Percentiles rank a stretch among this genome's conserved stretches.
Conservation (phyloP, 2,797 vertebrate genomes). For the Protosalanx chinensis region DNA sequence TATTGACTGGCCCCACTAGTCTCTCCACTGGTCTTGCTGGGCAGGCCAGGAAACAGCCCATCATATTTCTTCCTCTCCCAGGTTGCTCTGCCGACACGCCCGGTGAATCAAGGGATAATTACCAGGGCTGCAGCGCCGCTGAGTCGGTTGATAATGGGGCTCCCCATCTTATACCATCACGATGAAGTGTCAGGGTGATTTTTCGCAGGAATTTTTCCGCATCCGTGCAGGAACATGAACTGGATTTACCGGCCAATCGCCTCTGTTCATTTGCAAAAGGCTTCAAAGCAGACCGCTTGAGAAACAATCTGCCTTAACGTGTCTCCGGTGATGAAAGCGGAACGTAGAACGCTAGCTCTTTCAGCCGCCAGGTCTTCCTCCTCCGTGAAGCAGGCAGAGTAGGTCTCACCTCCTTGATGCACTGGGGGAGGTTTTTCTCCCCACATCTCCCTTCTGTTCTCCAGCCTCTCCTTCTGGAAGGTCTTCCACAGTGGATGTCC, state of each 20-base stretch:
- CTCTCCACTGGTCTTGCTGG: constrained; percentile 69
- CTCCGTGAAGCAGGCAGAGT: constrained; percentile 17
- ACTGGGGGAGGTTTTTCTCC: constrained; percentile 18
- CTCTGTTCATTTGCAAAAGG: constrained; percentile 1
- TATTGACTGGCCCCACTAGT: constrained; percentile 76
- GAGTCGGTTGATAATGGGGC: constrained; percentile 36
- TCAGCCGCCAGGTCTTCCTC: constrained; percentile 6
- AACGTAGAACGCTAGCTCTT: neutral
- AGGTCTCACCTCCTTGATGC: constrained; percentile 9
- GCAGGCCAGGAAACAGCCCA: constrained; percentile 56
- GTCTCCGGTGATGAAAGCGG: neutral
- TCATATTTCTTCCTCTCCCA: constrained; percentile 59
- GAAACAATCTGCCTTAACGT: neutral
- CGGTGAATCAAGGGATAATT: constrained; percentile 53
- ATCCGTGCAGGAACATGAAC: neutral
- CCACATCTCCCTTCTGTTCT: constrained; percentile 18
- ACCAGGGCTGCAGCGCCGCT: constrained; percentile 43
- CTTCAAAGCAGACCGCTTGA: neutral
- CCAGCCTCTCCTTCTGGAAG: constrained; percentile 31
- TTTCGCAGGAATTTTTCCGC: neutral
- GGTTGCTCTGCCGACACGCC: constrained; percentile 47
- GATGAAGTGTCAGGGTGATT: constrained; percentile 2
- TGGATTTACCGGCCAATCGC: neutral
- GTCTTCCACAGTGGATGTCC: constrained; percentile 54
- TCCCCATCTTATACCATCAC: constrained; percentile 27